Evolutionary conservation across 2,888 invertebrate species (phyloP), one percentile per base, ranked within the genome.

Genomic region (Zhengitettix transpicula): DNA sequence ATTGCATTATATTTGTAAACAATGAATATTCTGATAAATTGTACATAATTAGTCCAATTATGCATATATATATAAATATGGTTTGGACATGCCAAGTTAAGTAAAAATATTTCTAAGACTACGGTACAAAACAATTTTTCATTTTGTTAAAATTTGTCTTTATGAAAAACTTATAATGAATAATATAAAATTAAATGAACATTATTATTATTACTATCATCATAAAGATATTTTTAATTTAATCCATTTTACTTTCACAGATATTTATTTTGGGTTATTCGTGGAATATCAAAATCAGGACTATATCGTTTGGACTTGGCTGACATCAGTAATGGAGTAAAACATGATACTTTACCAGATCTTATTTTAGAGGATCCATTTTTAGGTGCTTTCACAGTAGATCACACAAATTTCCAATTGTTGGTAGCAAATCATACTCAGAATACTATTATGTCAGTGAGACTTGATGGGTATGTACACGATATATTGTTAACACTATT

Each of bases 361-460:
- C 72, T 80, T 57, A 83, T 87, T 59, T 75, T 85, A 8, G 77
- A 81, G 56, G 83, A 84, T 64, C 73, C 79, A 1, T 75, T 85
- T 67, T 74, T 92, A n/a, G 86, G 85, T 9, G 85, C 89, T 0
- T 91, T 93, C 68, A 83, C 87, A 0, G 83, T 92, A 1, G 92
- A 93, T 69, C 85, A 88, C 66, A 81, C 82, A 1, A 88, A 89
- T 69, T 89, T 90, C 68, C 80, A 87, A 62, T 74, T 94, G 9
- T 78, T 91, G 12, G 84, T 89, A 1, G 83, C 90, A 0, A 82
- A 86, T 70, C 81, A 86, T 61, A 77, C 77, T 42, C 77, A 81
- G 59, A 90, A 90, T 67, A 89, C 89, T 0, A 85, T 93, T 5
- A 77, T 87, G 64, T 84, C 89, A 0, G 84, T 90, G 9, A 87